These are phyloP conservation scores for Microtus montanus DNA, from an alignment of 2,113 vertebrate species.

Conservation along the genomic window DNA sequence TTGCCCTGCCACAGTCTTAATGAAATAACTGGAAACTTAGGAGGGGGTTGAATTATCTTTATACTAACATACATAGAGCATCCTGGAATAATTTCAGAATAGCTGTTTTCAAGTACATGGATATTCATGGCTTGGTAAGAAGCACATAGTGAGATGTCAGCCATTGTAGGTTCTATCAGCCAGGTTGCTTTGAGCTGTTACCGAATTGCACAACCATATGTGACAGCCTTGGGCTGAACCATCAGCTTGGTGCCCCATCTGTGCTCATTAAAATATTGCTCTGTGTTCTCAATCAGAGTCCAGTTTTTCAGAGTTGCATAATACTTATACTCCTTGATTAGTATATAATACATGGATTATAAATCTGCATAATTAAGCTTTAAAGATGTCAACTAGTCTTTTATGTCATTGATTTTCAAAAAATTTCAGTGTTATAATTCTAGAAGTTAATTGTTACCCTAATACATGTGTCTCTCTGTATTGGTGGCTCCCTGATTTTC, in stretches of 20 bases:
- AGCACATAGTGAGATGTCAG: neutral
- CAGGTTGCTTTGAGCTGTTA: neutral
- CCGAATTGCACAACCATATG: neutral
- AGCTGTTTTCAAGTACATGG: neutral
- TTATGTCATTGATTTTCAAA: neutral
- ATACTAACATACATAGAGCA: neutral
- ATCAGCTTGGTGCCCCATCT: neutral
- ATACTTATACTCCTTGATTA: constrained; percentile 20
- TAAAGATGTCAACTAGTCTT: neutral
- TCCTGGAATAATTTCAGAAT: neutral
- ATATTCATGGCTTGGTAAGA: neutral
- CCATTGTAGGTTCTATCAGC: neutral
- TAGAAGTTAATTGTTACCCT: neutral
- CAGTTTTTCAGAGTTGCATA: neutral
- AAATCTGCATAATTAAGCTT: neutral
- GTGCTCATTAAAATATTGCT: neutral
- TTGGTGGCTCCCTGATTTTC: neutral
- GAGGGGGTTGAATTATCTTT: neutral
- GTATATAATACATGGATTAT: neutral
- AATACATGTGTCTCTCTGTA: neutral
- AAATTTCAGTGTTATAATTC: neutral
- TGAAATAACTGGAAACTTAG: neutral
- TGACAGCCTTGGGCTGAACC: neutral
- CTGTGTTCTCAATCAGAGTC: neutral
- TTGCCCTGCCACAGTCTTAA: neutral